Conservation (phyloP, 2,113 vertebrate genomes). For the rat (Rattus norvegicus) region GRCr8 NC_086020.1:233069001-233069500, state of each 20-base stretch:
- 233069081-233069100: background rate
- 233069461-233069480: slow-evolving; percentile 26
- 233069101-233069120: background rate
- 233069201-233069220: background rate
- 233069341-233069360: background rate
- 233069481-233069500: background rate
- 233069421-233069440: background rate
- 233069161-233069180: background rate
- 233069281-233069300: background rate
- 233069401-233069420: slow-evolving; percentile 9
- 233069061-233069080: background rate
- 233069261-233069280: background rate
- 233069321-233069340: background rate
- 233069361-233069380: background rate
- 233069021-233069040: background rate
- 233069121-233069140: background rate
- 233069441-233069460: slow-evolving; percentile 21
- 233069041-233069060: background rate
- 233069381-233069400: background rate
- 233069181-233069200: background rate
- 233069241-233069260: background rate
- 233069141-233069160: background rate
- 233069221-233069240: background rate
- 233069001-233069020: background rate
- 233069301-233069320: background rate